Conservation (phyloP, 2,888 invertebrate genomes). For the Lasiommata megera region DNA sequence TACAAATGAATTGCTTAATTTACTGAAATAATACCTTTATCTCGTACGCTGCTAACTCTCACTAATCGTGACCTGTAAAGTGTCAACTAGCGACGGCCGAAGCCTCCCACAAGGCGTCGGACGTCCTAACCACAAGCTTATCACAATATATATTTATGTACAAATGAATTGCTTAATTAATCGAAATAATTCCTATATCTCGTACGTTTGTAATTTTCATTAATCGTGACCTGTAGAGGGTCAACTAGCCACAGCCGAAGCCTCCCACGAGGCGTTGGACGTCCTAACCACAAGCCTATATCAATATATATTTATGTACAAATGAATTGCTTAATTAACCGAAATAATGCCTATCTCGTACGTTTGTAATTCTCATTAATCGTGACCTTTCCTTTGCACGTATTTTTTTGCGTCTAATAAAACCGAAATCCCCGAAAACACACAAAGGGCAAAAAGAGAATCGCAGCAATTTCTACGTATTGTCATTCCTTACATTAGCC, state of each 20-base stretch:
- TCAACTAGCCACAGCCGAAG: too few relatives aligned
- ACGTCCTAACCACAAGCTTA: too few relatives aligned
- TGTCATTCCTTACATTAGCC: conserved; percentile 26
- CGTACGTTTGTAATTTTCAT: too few relatives aligned
- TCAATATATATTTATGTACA: too few relatives aligned
- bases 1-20: background rate
- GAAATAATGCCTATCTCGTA: background rate
- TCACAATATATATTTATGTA: too few relatives aligned
- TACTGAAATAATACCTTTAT: background rate
- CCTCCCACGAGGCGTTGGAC: too few relatives aligned
- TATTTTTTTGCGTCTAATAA: conserved; percentile 22
- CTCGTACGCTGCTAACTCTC: too few relatives aligned
- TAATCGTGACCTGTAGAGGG: too few relatives aligned
- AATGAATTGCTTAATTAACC: background rate
- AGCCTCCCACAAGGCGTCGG: too few relatives aligned
- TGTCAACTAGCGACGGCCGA: too few relatives aligned
- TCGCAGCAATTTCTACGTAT: conserved; percentile 25
- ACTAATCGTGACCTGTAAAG: too few relatives aligned
- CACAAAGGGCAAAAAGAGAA: conserved; percentile 22
- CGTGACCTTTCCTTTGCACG: background rate
- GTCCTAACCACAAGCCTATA: too few relatives aligned
- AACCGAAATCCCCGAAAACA: conserved; percentile 23
- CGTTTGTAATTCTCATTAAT: conserved; percentile 1
- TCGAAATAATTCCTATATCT: background rate
- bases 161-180: background rate